Evolutionary conservation across 64 coral and sea anemone genomes (phyloP).

Genomic region (Dendronephthya gigantea): DNA sequence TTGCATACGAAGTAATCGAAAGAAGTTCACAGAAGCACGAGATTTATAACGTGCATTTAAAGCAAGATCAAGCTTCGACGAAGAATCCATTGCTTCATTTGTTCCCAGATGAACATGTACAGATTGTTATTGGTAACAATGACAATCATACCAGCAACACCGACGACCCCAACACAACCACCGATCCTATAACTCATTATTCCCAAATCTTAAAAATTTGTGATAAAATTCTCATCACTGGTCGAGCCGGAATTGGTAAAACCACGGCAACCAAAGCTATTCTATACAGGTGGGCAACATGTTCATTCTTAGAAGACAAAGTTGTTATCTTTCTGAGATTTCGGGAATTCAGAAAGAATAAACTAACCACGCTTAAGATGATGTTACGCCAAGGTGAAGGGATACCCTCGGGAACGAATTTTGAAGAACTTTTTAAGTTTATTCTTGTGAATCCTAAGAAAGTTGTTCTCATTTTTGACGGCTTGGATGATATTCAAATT

Average conservation of each 20-base stretch:
- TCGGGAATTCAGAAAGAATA: not conserved
- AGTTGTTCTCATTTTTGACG: conserved; percentile 9
- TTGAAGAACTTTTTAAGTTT: conserved; percentile 2
- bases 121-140: not conserved
- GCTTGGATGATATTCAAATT: not conserved
- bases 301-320: not conserved
- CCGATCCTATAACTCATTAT: not conserved
- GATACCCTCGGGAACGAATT: not conserved
- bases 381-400: not conserved
- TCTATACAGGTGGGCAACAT: not conserved
- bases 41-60: not conserved
- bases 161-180: not conserved
- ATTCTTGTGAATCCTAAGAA: not conserved
- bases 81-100: not conserved
- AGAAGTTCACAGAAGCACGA: not conserved
- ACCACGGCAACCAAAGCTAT: not conserved
- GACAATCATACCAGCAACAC: not conserved
- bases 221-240: not conserved
- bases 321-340: not conserved
- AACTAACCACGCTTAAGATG: not conserved
- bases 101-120: not conserved
- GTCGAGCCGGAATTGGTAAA: not conserved
- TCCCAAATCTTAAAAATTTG: not conserved
- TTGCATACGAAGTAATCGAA: not conserved
- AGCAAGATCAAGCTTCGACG: not conserved